Percentiles rank a stretch among this genome's conserved stretches.
These are phyloP conservation scores for Macaria notata DNA, from an alignment of 2,888 invertebrate species.

Conservation along the genomic window DNA sequence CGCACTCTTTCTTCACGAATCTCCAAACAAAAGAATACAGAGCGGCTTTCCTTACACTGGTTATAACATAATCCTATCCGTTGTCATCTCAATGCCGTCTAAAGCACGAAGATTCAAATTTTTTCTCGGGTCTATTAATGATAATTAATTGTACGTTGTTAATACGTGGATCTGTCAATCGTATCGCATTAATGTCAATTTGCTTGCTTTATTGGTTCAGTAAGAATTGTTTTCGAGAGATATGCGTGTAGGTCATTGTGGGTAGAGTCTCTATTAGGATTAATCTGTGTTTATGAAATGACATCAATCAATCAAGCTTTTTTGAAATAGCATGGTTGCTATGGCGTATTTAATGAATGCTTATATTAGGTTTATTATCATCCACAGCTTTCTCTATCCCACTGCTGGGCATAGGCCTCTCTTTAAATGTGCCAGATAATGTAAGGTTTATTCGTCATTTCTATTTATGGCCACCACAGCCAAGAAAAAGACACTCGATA, in stretches of 20 bases:
- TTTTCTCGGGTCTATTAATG: constrained; percentile 68
- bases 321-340: background rate
- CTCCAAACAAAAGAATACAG: constrained; percentile 32
- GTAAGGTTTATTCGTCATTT: no score
- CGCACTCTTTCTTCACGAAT: constrained; percentile 32
- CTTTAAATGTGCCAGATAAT: no score
- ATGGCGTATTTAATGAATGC: background rate
- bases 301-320: background rate
- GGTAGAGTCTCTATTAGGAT: constrained; percentile 11
- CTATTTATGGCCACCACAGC: no score
- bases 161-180: constrained; percentile 71
- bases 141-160: constrained; percentile 73
- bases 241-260: constrained; percentile 15
- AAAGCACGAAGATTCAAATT: constrained; percentile 69
- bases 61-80: constrained; percentile 65
- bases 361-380: no score
- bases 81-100: constrained; percentile 80
- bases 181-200: constrained; percentile 68
- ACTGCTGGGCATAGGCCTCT: no score
- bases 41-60: constrained; percentile 47
- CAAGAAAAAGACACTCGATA: no score
- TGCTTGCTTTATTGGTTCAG: constrained; percentile 48
- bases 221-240: constrained; percentile 29
- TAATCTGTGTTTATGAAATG: constrained; percentile 1
- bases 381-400: no score